Conservation (phyloP, 2,888 invertebrate species). For the Lordiphosa fenestrarum region DNA sequence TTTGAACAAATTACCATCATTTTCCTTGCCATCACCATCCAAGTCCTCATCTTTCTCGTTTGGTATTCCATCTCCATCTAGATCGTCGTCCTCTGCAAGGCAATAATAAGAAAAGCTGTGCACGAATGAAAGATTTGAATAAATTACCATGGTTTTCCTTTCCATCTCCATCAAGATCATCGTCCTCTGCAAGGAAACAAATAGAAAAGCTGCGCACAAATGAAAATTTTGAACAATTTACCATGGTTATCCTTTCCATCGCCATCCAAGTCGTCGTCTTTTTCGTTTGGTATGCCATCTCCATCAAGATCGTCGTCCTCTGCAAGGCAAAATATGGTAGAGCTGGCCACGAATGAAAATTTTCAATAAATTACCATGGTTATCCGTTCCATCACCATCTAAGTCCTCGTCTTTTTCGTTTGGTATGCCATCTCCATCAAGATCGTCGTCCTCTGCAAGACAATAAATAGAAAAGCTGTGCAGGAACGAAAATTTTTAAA, state of each 20-base stretch:
- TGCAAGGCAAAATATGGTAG: constrained; percentile 4
- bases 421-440: constrained; percentile 57
- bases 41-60: constrained; percentile 53
- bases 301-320: constrained; percentile 76
- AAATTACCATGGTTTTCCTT: constrained; percentile 70
- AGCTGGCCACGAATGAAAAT: no score
- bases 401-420: constrained; percentile 53
- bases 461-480: no score
- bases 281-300: constrained; percentile 78
- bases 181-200: constrained; percentile 52
- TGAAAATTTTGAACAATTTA: neutral
- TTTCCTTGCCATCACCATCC: constrained; percentile 81
- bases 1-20: constrained; percentile 79
- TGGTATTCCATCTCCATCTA: constrained; percentile 57
- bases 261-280: constrained; percentile 39
- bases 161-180: constrained; percentile 78
- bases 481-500: no score
- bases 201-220: no score
- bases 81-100: constrained; percentile 46
- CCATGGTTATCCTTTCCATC: constrained; percentile 40
- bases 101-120: no score
- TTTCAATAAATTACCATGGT: constrained; percentile 79
- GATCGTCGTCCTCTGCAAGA: constrained; percentile 45
- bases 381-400: constrained; percentile 81
- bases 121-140: no score